phyloP scores from a whole-genome alignment of 2,797 vertebrate species.

The Alouatta caraya region DNA sequence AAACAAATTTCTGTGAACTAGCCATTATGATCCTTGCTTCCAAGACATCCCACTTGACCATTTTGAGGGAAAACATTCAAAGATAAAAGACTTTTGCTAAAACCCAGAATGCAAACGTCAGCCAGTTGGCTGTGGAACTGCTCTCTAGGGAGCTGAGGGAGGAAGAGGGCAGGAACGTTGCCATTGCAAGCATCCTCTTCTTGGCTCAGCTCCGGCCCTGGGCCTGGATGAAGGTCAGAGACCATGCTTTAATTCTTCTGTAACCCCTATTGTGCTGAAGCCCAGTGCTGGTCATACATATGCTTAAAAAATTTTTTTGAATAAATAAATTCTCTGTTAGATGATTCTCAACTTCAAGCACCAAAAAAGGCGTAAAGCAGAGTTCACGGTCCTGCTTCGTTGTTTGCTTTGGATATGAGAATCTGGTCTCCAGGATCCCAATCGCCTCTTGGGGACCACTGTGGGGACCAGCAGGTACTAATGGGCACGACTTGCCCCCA shows the following conservation, averaged over 20 bases:
- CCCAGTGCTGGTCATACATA: neutral
- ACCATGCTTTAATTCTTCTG: neutral
- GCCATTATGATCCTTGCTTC: neutral
- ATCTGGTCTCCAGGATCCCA: neutral
- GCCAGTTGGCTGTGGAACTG: neutral
- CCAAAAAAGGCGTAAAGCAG: neutral
- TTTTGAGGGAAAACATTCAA: neutral
- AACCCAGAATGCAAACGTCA: neutral
- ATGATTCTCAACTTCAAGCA: neutral
- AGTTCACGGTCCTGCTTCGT: neutral
- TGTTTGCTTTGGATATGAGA: neutral
- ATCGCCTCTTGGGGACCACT: neutral
- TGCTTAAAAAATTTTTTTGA: neutral
- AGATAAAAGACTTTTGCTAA: constrained; percentile 49
- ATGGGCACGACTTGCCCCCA: neutral
- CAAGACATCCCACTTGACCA: neutral
- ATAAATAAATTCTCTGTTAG: neutral
- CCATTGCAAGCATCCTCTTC: neutral
- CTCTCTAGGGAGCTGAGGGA: neutral
- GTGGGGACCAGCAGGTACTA: neutral
- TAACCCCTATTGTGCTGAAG: neutral
- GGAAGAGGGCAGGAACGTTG: neutral
- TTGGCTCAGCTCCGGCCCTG: neutral
- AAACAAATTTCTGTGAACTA: neutral
- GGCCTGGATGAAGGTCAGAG: neutral